Evolutionary conservation across 2,797 vertebrate species (phyloP).

Genomic region (Sebastes matsubarae): DNA sequence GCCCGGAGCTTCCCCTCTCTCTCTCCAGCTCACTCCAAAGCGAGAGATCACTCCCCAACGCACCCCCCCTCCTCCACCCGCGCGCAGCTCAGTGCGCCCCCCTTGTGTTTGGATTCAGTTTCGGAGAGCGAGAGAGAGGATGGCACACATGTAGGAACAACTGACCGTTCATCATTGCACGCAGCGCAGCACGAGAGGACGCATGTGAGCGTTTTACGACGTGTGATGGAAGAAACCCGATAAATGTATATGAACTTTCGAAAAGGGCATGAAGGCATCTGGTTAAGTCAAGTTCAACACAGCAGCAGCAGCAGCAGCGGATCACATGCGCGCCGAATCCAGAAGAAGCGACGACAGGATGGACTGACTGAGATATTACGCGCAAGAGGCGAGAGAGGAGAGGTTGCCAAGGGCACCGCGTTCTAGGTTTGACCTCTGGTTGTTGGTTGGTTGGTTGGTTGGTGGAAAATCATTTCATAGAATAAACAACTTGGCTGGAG

Average conservation of each 20-base stretch:
- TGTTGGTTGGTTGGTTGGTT: not conserved
- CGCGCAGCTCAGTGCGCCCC: slow-evolving; percentile 34
- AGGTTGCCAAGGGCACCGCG: slow-evolving; percentile 31
- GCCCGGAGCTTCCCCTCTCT: slow-evolving; percentile 2
- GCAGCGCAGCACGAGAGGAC: slow-evolving; percentile 16
- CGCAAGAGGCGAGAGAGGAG: slow-evolving; percentile 24
- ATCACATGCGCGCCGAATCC: slow-evolving; percentile 43
- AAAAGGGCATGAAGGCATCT: slow-evolving; percentile 11
- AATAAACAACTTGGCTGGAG: slow-evolving; percentile 19
- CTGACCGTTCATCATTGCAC: slow-evolving; percentile 28
- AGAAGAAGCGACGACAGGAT: slow-evolving; percentile 41
- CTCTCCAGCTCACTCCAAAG: slow-evolving; percentile 46
- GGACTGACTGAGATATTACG: slow-evolving; percentile 62
- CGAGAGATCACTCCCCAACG: slow-evolving; percentile 40
- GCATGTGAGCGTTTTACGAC: not conserved
- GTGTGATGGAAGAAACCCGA: slow-evolving; percentile 1
- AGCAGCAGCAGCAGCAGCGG: not conserved
- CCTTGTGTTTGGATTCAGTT: slow-evolving; percentile 58
- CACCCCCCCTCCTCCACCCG: not conserved
- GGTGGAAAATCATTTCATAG: slow-evolving; percentile 32
- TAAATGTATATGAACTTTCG: slow-evolving; percentile 16
- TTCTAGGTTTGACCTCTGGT: slow-evolving; percentile 40
- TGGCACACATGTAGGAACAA: slow-evolving; percentile 51
- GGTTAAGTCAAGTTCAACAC: slow-evolving; percentile 19
- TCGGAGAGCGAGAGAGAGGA: slow-evolving; percentile 57